Base-by-base conservation (phyloP, 2,888 invertebrate genomes). In the Diarsia rubi region DNA sequence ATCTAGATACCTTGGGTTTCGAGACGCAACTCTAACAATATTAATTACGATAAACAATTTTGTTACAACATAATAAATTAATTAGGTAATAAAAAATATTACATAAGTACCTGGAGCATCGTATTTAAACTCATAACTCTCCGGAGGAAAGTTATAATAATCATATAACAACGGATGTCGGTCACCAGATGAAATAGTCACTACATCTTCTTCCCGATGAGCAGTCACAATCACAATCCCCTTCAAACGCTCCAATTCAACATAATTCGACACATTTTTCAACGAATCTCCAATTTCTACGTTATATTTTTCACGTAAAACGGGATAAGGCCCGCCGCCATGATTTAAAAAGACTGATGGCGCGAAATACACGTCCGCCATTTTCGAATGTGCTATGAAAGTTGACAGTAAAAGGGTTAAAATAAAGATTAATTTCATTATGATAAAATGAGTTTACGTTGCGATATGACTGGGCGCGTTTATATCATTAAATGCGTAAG, bases 291-390 rank as follows among this genome's bases (percentile, higher is more conserved):
- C 91, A 0, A 93, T 90, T 75, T 89, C 88, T 49, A 84, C 8
- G 42, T 92, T 90, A 66, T 87, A 6, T 81, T 90, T 86, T 63
- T 90, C 89, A 19, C 92, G 90, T 69, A 92, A 75, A 44, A 93
- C 86, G 0, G 92, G 92, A 69, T 86, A 79, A 0, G 92, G 92
- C 0, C 92, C 92, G 2, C 91, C 92, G 65, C 92, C 92, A 80
- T 93, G 92, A 83, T 92, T 92, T 37, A 93, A 65, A 79, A 92
- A 93, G 3, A 93, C n/a, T 0, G 92, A 90, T 68, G 92, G 92
- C 78, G 92, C 92, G 74, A 89, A 86, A 88, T 84, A 88, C 0
- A 69, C 66, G 62, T 79, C 81, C 47, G 63, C 71, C 84, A 83
- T 74, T 72, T 63, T 81, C 0, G 62, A 70, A 80, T 24, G 8